Conservation (phyloP, 2,797 vertebrate species). For the Bradypus variegatus region DNA sequence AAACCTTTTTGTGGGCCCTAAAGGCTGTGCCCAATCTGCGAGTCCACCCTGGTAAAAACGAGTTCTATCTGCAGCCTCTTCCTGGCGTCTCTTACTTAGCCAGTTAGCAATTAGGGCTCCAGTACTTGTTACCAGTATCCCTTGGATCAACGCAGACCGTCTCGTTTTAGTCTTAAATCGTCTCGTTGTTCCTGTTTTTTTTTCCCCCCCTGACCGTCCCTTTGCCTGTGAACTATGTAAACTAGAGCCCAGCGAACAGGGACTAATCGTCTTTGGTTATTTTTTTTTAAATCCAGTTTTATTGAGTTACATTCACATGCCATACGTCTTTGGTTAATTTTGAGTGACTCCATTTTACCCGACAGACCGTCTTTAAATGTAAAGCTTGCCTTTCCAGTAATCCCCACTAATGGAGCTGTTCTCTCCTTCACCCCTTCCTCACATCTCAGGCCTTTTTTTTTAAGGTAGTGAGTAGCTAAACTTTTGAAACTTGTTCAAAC, state of each 20-base stretch:
- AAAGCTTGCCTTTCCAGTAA: not conserved
- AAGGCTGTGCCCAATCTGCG: not conserved
- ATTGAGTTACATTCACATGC: too few species aligned
- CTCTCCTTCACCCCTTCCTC: not conserved
- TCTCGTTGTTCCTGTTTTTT: not conserved
- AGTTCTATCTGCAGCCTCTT: not conserved
- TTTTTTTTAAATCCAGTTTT: not conserved
- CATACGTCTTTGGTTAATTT: not conserved
- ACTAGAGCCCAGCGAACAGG: not conserved
- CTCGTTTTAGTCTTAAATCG: not conserved
- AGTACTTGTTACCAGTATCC: not conserved
- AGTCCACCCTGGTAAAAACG: not conserved
- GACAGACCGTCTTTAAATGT: not conserved
- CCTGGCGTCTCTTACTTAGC: not conserved
- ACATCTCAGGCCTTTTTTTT: not conserved
- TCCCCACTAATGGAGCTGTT: not conserved
- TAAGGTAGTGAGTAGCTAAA: not conserved
- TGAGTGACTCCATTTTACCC: not conserved
- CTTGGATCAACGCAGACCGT: not conserved
- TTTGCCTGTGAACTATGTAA: not conserved
- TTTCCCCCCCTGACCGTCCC: too few species aligned
- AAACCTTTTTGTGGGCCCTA: not conserved
- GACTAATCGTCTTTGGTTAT: not conserved
- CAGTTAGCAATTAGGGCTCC: not conserved
- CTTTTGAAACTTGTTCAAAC: not conserved